Conservation (phyloP, 1,140 invertebrate species). For the Pseudomyrmex cubaensis region DNA sequence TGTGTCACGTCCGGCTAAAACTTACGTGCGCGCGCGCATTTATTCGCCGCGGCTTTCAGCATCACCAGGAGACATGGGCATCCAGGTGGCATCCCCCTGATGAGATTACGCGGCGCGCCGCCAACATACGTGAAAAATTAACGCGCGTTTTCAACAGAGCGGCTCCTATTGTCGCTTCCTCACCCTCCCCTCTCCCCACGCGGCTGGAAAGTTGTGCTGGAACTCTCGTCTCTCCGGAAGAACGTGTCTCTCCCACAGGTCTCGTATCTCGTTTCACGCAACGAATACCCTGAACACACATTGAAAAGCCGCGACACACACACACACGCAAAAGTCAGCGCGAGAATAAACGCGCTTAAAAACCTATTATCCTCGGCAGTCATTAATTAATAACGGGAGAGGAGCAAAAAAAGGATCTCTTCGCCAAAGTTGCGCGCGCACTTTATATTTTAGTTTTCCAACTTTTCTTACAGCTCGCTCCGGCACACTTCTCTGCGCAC, state of each 20-base stretch:
- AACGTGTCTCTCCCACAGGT: constrained; percentile 16
- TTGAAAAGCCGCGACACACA: not conserved
- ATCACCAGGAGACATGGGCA: constrained; percentile 7
- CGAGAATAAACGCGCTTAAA: constrained; percentile 28
- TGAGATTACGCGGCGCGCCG: constrained; percentile 54
- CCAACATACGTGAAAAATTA: constrained; percentile 47
- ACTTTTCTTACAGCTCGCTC: too few species aligned
- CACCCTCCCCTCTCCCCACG: too few species aligned
- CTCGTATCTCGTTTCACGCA: constrained; percentile 32
- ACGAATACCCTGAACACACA: constrained; percentile 4
- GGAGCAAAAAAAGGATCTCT: not conserved
- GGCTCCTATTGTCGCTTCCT: constrained; percentile 5
- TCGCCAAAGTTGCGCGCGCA: not conserved
- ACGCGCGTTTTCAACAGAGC: constrained; percentile 33
- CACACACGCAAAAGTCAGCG: not conserved
- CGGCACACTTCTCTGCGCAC: not conserved
- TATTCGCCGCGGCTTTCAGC: constrained; percentile 1
- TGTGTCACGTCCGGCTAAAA: not conserved
- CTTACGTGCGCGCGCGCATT: constrained; percentile 34
- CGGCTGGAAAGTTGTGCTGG: constrained; percentile 8
- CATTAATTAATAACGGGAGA: constrained; percentile 25
- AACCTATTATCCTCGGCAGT: constrained; percentile 19
- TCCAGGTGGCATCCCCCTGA: constrained; percentile 43
- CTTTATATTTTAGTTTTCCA: not conserved
- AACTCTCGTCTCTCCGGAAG: not conserved